Conservation (phyloP, 2,113 vertebrate genomes). For the Astur gentilis region DNA sequence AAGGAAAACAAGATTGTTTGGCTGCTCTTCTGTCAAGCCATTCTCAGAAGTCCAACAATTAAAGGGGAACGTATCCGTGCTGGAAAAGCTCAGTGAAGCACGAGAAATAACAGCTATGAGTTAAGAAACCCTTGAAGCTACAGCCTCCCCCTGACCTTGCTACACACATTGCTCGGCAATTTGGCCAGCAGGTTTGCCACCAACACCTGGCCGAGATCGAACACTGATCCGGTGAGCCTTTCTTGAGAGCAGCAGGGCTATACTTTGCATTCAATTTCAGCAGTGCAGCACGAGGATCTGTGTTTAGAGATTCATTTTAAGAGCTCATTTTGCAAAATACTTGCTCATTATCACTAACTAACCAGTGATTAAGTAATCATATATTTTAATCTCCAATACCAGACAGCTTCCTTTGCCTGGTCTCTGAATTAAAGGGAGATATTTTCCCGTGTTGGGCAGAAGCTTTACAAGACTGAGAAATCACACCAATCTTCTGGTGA, state of each 20-base stretch:
- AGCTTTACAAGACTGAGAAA: background rate
- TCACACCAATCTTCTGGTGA: background rate
- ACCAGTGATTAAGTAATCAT: constrained; percentile 24
- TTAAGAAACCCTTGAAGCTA: background rate
- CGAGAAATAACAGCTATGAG: background rate
- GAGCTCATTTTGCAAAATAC: constrained; percentile 11
- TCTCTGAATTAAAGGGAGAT: background rate
- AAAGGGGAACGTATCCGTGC: background rate
- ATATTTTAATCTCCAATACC: background rate
- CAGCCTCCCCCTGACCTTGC: background rate
- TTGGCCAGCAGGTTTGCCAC: background rate
- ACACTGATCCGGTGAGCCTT: fast-evolving
- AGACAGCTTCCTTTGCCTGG: background rate
- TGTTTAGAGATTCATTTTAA: background rate
- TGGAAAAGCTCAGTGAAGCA: background rate
- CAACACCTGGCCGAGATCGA: fast-evolving
- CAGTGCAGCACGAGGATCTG: background rate
- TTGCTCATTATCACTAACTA: constrained; percentile 1
- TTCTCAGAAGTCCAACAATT: background rate
- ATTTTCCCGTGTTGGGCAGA: background rate
- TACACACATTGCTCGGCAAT: background rate
- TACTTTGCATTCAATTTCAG: background rate
- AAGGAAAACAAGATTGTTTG: background rate
- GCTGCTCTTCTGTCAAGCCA: background rate
- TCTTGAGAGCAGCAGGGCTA: background rate